phyloP scores from a whole-genome alignment of 2,113 vertebrate genomes.

The Phyllostomus discolor region DNA sequence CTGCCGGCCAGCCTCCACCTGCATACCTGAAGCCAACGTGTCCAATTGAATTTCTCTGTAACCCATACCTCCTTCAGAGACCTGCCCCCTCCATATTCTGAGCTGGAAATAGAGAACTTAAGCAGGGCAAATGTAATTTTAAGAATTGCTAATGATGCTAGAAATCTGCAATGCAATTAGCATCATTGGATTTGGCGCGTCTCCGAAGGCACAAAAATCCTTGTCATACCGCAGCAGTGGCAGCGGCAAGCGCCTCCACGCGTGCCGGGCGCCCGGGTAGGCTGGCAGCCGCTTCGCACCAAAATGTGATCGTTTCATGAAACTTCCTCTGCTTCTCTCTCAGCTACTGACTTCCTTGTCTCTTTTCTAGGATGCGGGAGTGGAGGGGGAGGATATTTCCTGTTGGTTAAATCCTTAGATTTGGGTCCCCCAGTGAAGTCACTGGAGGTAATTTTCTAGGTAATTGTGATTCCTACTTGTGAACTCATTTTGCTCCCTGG shows the following conservation, averaged over 20 bases:
- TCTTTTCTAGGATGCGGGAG: background rate
- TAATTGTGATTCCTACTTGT: background rate
- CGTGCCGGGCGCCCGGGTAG: slow-evolving; percentile 51
- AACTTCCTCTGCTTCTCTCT: background rate
- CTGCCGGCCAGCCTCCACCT: slow-evolving; percentile 58
- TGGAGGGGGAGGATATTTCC: background rate
- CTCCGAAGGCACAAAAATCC: slow-evolving; percentile 78
- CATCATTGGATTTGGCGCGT: slow-evolving; percentile 82
- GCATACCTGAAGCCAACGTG: slow-evolving; percentile 40
- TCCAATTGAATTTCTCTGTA: slow-evolving; percentile 66
- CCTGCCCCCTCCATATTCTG: slow-evolving; percentile 53
- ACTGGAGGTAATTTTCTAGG: background rate
- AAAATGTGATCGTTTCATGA: slow-evolving; percentile 31
- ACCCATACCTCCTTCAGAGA: slow-evolving; percentile 59
- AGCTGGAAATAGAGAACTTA: slow-evolving; percentile 78
- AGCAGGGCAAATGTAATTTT: slow-evolving; percentile 81
- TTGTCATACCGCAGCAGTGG: slow-evolving; percentile 43
- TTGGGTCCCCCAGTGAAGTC: background rate
- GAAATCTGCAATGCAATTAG: slow-evolving; percentile 85
- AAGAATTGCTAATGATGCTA: slow-evolving; percentile 83
- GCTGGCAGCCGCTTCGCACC: slow-evolving; percentile 61
- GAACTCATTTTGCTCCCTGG: background rate
- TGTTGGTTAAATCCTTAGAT: background rate
- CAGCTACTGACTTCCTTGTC: slow-evolving; percentile 20
- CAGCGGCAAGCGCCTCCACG: slow-evolving; percentile 57